Evolutionary conservation across 2,888 invertebrate genomes (phyloP).

Genomic region (Cosmia pyralina): DNA sequence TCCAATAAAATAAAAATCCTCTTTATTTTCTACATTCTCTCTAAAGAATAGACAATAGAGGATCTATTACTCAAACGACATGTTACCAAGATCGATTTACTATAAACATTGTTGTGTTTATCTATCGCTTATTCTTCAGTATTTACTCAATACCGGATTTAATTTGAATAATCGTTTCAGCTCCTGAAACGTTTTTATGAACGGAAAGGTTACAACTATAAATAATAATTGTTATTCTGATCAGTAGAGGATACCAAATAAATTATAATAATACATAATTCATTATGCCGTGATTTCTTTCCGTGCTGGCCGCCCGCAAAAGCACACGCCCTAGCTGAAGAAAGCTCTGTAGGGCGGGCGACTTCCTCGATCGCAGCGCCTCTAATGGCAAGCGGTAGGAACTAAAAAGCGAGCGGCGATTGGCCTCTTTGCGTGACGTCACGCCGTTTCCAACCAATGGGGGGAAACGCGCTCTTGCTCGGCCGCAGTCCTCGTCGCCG

Average conservation of each 20-base stretch:
- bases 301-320: slow-evolving; percentile 81
- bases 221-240: slow-evolving; percentile 60
- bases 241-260: slow-evolving; percentile 53
- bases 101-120: slow-evolving; percentile 47
- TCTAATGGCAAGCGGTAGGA: slow-evolving; percentile 75
- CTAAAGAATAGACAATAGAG: not conserved
- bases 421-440: slow-evolving; percentile 85
- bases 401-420: slow-evolving; percentile 75
- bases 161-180: slow-evolving; percentile 55
- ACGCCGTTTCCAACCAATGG: slow-evolving; percentile 83
- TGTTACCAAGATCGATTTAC: not conserved
- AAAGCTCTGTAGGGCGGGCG: slow-evolving; percentile 89
- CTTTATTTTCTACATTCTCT: slow-evolving; percentile 9
- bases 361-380: slow-evolving; percentile 83
- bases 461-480: slow-evolving; percentile 81
- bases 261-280: slow-evolving; percentile 69
- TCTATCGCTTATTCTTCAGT: slow-evolving; percentile 71
- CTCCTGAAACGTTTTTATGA: slow-evolving; percentile 44
- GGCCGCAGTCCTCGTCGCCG: slow-evolving; percentile 89
- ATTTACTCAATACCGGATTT: slow-evolving; percentile 67
- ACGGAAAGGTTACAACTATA: slow-evolving; percentile 48
- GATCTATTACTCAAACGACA: slow-evolving; percentile 3
- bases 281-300: slow-evolving; percentile 74
- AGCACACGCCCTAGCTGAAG: slow-evolving; percentile 88
- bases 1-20: slow-evolving; percentile 7